Evolutionary conservation across 1,140 invertebrate genomes (phyloP).

Genomic region (Drosophila miranda): DNA sequence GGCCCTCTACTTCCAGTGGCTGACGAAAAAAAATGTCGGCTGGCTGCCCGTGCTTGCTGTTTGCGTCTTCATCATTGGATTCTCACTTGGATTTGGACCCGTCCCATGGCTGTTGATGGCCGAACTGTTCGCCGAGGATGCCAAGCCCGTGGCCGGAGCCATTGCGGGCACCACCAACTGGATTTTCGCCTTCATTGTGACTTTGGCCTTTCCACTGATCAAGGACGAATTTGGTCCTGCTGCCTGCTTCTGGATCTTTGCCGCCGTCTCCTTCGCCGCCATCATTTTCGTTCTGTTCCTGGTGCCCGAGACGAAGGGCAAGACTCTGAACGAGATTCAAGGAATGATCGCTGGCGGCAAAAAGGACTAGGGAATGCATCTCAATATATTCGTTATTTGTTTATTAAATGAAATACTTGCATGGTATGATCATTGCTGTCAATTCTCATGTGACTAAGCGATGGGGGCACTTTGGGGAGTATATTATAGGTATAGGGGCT

Average conservation of each 20-base stretch:
- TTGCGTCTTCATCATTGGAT: constrained; percentile 89
- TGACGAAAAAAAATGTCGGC: constrained; percentile 82
- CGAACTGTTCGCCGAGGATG: constrained; percentile 88
- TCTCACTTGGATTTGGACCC: constrained; percentile 91
- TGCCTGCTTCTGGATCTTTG: constrained; percentile 89
- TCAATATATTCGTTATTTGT: background rate
- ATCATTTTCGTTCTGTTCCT: constrained; percentile 85
- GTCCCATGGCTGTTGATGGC: constrained; percentile 90
- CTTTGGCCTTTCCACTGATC: constrained; percentile 84
- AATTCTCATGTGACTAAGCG: too few species aligned
- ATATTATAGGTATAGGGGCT: too few species aligned
- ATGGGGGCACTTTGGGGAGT: too few species aligned
- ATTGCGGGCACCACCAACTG: constrained; percentile 90
- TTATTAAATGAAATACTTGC: too few species aligned
- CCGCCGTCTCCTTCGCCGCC: constrained; percentile 85
- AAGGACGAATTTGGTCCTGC: constrained; percentile 82
- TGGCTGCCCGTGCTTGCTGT: constrained; percentile 87
- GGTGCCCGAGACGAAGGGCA: constrained; percentile 88
- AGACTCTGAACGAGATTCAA: constrained; percentile 87
- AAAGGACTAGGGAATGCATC: background rate
- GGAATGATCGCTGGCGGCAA: constrained; percentile 14
- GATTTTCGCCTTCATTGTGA: constrained; percentile 90
- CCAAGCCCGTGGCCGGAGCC: constrained; percentile 88
- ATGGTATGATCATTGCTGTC: too few species aligned
- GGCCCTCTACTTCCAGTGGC: constrained; percentile 86